These are phyloP conservation scores for Matsumyia berberina DNA, from an alignment of 2,888 invertebrate genomes.

Conservation along the genomic window DNA sequence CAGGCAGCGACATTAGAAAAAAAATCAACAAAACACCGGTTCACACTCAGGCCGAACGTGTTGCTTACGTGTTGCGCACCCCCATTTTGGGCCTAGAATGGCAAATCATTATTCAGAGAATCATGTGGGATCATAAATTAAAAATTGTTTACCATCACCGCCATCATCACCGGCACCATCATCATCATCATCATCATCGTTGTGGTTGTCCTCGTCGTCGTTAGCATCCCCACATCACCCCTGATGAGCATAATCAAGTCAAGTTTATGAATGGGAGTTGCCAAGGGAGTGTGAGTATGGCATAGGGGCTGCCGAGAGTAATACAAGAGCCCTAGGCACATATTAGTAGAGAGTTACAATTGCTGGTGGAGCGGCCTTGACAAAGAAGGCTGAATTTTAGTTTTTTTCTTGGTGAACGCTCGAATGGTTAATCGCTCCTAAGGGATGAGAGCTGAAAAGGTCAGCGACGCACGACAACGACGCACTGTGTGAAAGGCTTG, in stretches of 20 bases:
- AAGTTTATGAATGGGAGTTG: background rate
- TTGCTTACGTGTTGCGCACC: constrained; percentile 52
- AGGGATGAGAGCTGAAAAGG: too few relatives aligned
- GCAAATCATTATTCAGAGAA: constrained; percentile 48
- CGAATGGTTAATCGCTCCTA: too few relatives aligned
- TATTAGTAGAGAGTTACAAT: too few relatives aligned
- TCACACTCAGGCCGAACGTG: constrained; percentile 32
- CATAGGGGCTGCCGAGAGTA: background rate
- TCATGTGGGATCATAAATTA: constrained; percentile 58
- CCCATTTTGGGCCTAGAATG: constrained; percentile 5
- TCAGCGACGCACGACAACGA: too few relatives aligned
- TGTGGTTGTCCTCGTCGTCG: constrained; percentile 10
- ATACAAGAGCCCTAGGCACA: too few relatives aligned
- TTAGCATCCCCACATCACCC: background rate
- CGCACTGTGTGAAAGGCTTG: too few relatives aligned
- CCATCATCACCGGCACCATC: constrained; percentile 1
- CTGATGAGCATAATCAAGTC: constrained; percentile 33
- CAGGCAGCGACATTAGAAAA: background rate
- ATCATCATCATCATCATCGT: background rate
- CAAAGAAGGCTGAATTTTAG: too few relatives aligned
- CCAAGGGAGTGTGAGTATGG: background rate
- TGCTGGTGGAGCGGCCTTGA: too few relatives aligned
- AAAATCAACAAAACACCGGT: constrained; percentile 33
- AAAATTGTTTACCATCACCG: constrained; percentile 45
- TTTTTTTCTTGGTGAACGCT: too few relatives aligned